Evolutionary conservation across 1,140 invertebrate genomes (phyloP).

Genomic region (Archivesica marissinica): DNA sequence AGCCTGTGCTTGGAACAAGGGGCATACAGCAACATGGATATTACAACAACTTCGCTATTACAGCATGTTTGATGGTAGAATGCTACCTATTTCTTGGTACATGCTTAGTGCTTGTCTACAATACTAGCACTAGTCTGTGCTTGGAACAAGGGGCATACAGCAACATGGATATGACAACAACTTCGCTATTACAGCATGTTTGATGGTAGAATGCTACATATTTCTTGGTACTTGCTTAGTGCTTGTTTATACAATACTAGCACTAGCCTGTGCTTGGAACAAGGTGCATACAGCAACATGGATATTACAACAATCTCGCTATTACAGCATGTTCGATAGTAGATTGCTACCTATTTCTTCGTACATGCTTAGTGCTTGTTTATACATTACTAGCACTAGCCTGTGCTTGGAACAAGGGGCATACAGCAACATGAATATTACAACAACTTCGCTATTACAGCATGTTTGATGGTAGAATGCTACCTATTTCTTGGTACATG

Average conservation of each 20-base stretch:
- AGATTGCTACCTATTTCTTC: background rate
- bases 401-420: background rate
- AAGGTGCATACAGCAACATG: background rate
- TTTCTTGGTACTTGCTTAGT: background rate
- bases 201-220: background rate
- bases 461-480: background rate
- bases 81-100: background rate
- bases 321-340: too few relatives aligned
- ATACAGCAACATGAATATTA: too few relatives aligned
- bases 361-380: background rate
- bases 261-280: slow-evolving; percentile 3
- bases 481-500: background rate
- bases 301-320: background rate
- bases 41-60: too few relatives aligned
- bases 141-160: background rate
- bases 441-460: too few relatives aligned
- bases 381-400: slow-evolving; percentile 10
- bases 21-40: background rate
- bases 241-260: background rate
- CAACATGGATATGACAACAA: too few relatives aligned
- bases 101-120: background rate
- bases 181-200: too few relatives aligned
- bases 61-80: background rate
- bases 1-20: background rate
- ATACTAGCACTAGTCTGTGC: slow-evolving; percentile 15